Evolutionary conservation across 2,888 invertebrate genomes (phyloP), one percentile per base, ranked within the genome.

Genomic region (Dryocosmus kuriphilus): DNA sequence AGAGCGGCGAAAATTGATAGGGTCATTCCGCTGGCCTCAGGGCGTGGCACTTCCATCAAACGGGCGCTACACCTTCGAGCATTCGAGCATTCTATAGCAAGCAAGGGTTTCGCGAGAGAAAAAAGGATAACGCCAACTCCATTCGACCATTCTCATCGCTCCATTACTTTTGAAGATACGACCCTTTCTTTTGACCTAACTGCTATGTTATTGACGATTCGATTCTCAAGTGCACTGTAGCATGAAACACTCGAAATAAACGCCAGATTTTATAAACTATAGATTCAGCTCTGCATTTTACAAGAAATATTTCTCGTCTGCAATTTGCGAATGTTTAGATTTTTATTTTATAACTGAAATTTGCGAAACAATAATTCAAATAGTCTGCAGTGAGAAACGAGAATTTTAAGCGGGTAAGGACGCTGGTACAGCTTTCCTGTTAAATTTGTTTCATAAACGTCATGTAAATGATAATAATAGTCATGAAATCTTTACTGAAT

Each of bases 1-100:
- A 87, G 86, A 80, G 82, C 87, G 82, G 84, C 80, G 80, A 83
- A 85, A 87, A 86, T 87, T 85, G 85, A 85, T 87, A 86, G 86
- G 87, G 80, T 83, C 85, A 83, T 83, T 80, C 77, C 63, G 75
- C 76, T 75, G 77, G 78, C 67, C 81, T 80, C 67, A 75, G 80
- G 85, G 85, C 85, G 84, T 82, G 78, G 79, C 82, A 73, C 80
- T 81, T 86, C 82, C 83, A 84, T 85, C 86, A 83, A 82, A 85
- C 80, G 77, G 77, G 78, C 79, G 75, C 79, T 79, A 75, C 75
- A 32, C 30, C 74, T 57, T 60, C 27, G 27, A 27, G 60, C 27
- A 27, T 27, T 27, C 22, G 51, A 27, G 35, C 75, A 60, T 60
- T 27, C 60, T 60, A 60, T 60, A 60, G 60, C 27, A 16, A 60